Percentiles rank a stretch among this genome's conserved stretches.
These are phyloP conservation scores for Coregonus ussuriensis DNA, from an alignment of 2,797 vertebrate species.

Conservation along the genomic window DNA sequence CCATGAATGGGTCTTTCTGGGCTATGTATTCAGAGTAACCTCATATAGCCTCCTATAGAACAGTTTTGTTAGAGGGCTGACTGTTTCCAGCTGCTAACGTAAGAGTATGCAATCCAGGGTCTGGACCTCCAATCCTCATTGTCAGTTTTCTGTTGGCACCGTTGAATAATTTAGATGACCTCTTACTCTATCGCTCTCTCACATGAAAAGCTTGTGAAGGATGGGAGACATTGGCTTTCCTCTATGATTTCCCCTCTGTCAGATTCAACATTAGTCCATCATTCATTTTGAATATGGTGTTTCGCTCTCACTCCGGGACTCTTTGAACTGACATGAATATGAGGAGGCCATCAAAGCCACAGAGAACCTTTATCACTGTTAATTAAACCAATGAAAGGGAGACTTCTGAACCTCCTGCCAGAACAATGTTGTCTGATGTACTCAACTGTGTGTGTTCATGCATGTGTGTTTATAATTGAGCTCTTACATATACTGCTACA, in stretches of 20 bases:
- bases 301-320: slow-evolving; percentile 33
- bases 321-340: slow-evolving; percentile 55
- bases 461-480: too few relatives aligned
- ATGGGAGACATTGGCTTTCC: neutral
- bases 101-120: neutral
- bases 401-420: slow-evolving; percentile 46
- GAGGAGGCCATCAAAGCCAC: slow-evolving; percentile 53
- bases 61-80: neutral
- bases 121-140: neutral
- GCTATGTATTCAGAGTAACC: too few relatives aligned
- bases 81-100: neutral
- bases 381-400: slow-evolving; percentile 52
- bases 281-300: neutral
- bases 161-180: slow-evolving; percentile 45
- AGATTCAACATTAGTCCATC: neutral
- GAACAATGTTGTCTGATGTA: slow-evolving; percentile 26
- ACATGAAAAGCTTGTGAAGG: neutral
- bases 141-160: slow-evolving; percentile 22
- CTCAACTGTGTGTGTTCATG: neutral
- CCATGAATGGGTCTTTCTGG: too few relatives aligned
- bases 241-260: neutral
- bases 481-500: neutral
- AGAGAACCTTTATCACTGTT: slow-evolving; percentile 53
- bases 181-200: neutral
- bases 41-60: neutral